phyloP scores from a whole-genome alignment of 2,113 vertebrate genomes.

The Sinocyclocheilus anophthalmus region DNA sequence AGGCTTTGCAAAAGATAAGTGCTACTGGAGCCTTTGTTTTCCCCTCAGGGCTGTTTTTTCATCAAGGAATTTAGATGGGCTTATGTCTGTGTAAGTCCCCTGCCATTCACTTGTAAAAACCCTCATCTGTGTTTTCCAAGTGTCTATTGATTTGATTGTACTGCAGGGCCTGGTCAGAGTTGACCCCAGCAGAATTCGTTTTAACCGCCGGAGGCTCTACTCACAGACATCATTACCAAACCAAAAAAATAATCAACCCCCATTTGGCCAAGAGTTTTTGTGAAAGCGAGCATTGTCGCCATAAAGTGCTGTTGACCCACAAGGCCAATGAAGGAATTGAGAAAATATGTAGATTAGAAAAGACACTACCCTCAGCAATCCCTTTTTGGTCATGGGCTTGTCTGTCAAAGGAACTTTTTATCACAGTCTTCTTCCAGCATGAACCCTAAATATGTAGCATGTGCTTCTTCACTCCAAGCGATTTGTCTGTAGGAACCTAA shows the following conservation, averaged over 20 bases:
- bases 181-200: conserved; percentile 44
- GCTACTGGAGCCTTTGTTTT: conserved; percentile 15
- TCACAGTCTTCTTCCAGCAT: conserved; percentile 57
- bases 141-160: conserved; percentile 56
- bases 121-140: conserved; percentile 28
- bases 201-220: conserved; percentile 35
- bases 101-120: conserved; percentile 42
- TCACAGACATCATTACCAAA: conserved; percentile 53
- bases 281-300: conserved; percentile 55
- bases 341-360: conserved; percentile 51
- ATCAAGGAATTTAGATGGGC: conserved; percentile 23
- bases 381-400: conserved; percentile 33
- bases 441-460: conserved; percentile 45
- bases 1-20: conserved; percentile 25
- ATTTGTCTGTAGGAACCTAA: conserved; percentile 38
- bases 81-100: conserved; percentile 36
- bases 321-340: conserved; percentile 47
- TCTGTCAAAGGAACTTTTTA: conserved; percentile 40
- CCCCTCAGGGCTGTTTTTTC: conserved; percentile 24
- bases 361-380: conserved; percentile 45
- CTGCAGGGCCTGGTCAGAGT: conserved; percentile 53
- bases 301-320: conserved; percentile 57
- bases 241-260: conserved; percentile 41
- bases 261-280: conserved; percentile 26
- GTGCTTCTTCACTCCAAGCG: conserved; percentile 39